A percentile compares a stretch with the other conserved stretches of the same genome.
Evolutionary conservation across 2,113 vertebrate species (phyloP).

Genomic region (Atrichornis clamosus): DNA sequence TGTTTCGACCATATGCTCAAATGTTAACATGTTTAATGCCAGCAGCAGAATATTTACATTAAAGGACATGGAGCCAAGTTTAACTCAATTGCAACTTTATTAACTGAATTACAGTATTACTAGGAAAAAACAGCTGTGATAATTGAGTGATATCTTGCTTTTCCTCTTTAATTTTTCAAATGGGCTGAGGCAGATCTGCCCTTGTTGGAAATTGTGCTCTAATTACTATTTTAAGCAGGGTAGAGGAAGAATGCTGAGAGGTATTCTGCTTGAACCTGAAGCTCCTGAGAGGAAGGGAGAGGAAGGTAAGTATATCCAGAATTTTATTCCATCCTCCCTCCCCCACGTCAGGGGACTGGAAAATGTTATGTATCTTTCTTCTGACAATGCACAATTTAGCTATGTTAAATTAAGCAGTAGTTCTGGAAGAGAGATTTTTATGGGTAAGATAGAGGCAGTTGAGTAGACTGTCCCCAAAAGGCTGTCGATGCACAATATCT

Average conservation of each 20-base stretch:
- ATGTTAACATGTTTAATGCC: neutral
- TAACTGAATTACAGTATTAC: conserved; percentile 18
- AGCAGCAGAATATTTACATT: conserved; percentile 27
- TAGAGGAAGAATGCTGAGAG: neutral
- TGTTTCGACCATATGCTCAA: neutral
- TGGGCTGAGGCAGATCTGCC: neutral
- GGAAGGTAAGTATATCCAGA: neutral
- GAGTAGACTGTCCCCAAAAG: neutral
- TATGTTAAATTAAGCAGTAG: neutral
- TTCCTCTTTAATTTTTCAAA: neutral
- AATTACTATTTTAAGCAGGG: neutral
- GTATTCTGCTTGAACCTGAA: neutral
- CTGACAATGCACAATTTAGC: neutral
- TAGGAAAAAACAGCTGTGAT: neutral
- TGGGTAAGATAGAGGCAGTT: neutral
- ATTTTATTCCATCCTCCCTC: neutral
- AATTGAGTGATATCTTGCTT: neutral
- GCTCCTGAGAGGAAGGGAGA: neutral
- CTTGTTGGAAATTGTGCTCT: neutral
- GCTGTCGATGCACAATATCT: neutral
- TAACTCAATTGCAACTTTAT: conserved; percentile 17
- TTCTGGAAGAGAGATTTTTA: neutral
- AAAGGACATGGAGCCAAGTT: conserved; percentile 6
- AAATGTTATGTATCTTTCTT: neutral
- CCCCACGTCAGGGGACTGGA: neutral